Evolutionary conservation across 92 coral and sea anemone species (phyloP).

Genomic region (Porites lobata): DNA sequence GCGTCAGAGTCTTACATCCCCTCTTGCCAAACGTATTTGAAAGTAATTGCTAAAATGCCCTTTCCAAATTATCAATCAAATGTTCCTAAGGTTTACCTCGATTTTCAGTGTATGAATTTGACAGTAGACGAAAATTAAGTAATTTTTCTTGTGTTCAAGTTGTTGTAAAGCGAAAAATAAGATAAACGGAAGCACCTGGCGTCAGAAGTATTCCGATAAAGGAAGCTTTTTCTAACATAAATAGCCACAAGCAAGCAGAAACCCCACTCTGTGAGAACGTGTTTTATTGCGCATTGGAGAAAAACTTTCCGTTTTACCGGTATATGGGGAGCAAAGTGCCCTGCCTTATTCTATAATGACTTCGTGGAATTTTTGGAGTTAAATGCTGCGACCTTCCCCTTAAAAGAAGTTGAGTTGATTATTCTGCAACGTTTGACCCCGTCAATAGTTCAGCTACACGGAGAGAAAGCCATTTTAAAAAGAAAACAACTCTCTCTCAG

Average conservation of each 20-base stretch:
- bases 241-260: constrained; percentile 2
- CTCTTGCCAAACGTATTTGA: too few relatives aligned
- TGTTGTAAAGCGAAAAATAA: not conserved
- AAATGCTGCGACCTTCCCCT: too few relatives aligned
- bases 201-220: not conserved
- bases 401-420: too few relatives aligned
- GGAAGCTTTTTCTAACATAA: not conserved
- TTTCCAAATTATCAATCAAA: not conserved
- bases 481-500: too few relatives aligned
- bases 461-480: too few relatives aligned
- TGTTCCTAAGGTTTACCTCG: not conserved
- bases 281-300: too few relatives aligned
- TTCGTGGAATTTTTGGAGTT: too few relatives aligned
- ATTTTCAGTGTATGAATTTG: not conserved
- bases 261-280: not conserved
- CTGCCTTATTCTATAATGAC: too few relatives aligned
- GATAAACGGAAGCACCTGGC: constrained; percentile 32
- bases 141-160: not conserved
- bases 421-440: too few relatives aligned
- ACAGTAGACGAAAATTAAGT: not conserved
- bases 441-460: too few relatives aligned
- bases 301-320: not conserved
- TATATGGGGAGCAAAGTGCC: too few relatives aligned
- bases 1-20: too few relatives aligned
- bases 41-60: not conserved